Percentiles rank a stretch among this genome's conserved stretches.
Evolutionary conservation across 2,797 vertebrate species (phyloP).

Genomic region (Cynodonichthys magdalenae): DNA sequence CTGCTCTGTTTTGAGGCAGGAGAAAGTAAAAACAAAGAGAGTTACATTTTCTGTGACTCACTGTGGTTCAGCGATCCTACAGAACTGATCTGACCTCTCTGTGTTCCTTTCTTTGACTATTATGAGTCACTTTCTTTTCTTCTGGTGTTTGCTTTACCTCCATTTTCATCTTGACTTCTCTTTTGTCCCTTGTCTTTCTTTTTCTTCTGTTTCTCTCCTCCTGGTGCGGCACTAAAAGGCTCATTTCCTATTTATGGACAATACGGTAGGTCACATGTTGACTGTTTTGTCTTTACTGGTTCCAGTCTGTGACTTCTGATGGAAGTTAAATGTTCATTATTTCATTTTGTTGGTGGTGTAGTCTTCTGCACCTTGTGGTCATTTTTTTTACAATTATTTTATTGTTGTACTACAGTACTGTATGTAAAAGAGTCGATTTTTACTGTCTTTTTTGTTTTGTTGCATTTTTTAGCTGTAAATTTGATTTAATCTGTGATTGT

Average conservation of each 20-base stretch:
- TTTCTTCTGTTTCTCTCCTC: constrained; percentile 30
- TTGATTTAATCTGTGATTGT: neutral
- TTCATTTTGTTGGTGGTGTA: neutral
- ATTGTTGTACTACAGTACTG: neutral
- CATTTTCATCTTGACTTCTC: constrained; percentile 42
- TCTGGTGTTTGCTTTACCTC: constrained; percentile 27
- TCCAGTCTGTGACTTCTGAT: constrained; percentile 4
- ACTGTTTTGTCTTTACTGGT: constrained; percentile 25
- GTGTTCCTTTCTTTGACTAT: constrained; percentile 13
- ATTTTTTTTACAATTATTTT: neutral
- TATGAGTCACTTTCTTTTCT: constrained; percentile 17
- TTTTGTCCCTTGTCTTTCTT: constrained; percentile 30
- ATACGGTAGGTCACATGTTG: constrained; percentile 79
- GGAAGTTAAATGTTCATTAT: neutral
- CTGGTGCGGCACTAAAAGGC: constrained; percentile 77
- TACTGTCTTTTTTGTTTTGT: neutral
- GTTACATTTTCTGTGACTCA: neutral
- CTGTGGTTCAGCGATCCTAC: constrained; percentile 1
- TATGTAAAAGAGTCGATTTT: neutral
- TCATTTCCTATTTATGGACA: constrained; percentile 85
- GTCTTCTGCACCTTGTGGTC: neutral
- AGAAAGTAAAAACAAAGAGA: neutral
- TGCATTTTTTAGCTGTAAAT: neutral
- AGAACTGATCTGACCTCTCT: constrained; percentile 15
- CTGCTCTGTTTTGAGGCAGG: neutral